Evolutionary conservation across 2,797 vertebrate genomes (phyloP).

Genomic region (Paguma larvata): DNA sequence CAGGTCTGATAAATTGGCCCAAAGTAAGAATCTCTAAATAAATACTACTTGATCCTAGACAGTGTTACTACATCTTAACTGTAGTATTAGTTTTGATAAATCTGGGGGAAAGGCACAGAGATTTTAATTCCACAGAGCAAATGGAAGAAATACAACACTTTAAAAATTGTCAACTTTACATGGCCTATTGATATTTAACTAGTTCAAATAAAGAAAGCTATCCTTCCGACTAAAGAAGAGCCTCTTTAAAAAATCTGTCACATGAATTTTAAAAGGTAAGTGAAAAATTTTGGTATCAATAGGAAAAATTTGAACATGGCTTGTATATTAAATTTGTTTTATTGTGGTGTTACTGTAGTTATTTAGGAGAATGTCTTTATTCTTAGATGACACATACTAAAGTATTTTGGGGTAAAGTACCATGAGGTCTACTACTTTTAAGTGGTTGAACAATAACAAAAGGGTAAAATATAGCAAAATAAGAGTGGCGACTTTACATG

Average conservation of each 20-base stretch:
- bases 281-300: conserved; percentile 18
- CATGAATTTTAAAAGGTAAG: too few species aligned
- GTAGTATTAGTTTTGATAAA: not conserved
- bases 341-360: not conserved
- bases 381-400: not conserved
- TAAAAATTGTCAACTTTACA: not conserved
- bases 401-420: not conserved
- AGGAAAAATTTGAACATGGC: not conserved
- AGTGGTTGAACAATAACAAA: not conserved
- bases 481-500: not conserved
- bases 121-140: not conserved
- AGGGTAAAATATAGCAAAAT: not conserved
- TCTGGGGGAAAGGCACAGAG: not conserved
- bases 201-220: conserved; percentile 5
- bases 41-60: not conserved
- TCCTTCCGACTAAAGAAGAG: not conserved
- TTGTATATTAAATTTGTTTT: not conserved
- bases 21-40: not conserved
- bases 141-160: conserved; percentile 1
- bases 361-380: not conserved
- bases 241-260: not conserved
- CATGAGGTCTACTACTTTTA: not conserved
- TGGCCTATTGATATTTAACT: conserved; percentile 12
- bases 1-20: not conserved
- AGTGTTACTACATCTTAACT: not conserved